Evolutionary conservation across 1,140 invertebrate genomes (phyloP).

Genomic region (Pseudomyrmex dendroicus): DNA sequence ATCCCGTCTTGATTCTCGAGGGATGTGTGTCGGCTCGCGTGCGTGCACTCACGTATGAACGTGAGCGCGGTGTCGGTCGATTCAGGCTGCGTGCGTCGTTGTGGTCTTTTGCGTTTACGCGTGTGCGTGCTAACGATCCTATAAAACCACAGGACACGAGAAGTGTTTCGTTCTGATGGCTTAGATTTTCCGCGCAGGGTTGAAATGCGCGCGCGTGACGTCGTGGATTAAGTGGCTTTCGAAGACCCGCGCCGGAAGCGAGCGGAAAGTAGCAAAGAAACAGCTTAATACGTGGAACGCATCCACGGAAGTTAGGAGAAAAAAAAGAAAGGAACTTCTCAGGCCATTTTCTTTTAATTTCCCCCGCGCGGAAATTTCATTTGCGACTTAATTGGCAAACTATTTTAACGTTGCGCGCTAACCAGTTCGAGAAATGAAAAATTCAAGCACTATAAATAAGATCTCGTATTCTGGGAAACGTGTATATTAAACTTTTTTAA

Average conservation of each 20-base stretch:
- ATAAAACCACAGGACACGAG: constrained; percentile 62
- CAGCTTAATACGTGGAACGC: background rate
- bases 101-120: background rate
- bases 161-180: constrained; percentile 66
- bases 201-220: background rate
- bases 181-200: constrained; percentile 35
- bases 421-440: constrained; percentile 32
- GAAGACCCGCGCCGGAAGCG: background rate
- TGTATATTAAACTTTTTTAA: constrained; percentile 27
- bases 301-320: background rate
- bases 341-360: constrained; percentile 1
- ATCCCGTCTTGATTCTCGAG: constrained; percentile 4
- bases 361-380: constrained; percentile 20
- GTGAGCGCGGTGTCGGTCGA: constrained; percentile 11
- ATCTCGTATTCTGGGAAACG: constrained; percentile 15
- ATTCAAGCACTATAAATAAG: background rate
- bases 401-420: constrained; percentile 1
- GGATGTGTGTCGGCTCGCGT: background rate
- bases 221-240: constrained; percentile 25
- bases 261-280: background rate
- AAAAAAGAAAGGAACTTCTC: constrained; percentile 1
- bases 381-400: constrained; percentile 16
- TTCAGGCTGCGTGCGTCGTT: background rate
- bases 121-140: constrained; percentile 49
- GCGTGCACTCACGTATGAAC: background rate